Evolutionary conservation across 2,113 vertebrate species (phyloP), one percentile per base, ranked within the genome.

Genomic region (Barbus barbus): DNA sequence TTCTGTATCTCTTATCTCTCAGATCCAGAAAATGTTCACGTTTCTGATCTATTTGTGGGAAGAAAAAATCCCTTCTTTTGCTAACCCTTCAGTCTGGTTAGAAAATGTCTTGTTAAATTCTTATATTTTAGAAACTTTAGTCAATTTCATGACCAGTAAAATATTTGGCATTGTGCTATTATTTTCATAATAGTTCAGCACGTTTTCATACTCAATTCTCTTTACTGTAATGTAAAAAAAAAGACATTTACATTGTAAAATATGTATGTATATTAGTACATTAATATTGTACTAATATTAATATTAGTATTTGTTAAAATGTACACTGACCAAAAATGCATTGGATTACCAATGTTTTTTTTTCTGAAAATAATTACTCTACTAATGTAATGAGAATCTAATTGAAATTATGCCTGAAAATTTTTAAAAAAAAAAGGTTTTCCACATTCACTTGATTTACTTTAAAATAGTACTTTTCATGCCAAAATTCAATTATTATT

Each of bases 11-110:
- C 24, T 65, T 46, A 63, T 65, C 60, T 28, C 60, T 67, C 9
- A 63, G 53, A 79, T 79, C 77, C 58, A 79, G 58, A 79, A 44
- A 63, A 63, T 46, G 13, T 38, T 41, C 11, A 41, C 7, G 14
- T 56, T 26, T 76, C 26, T 33, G 26, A 33, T 67, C 22, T 58
- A n/a, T n/a, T 58, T n/a, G 8, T n/a, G 22, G 53, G 1, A 3
- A 9, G 20, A n/a, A 22, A 56, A 58, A 58, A 58, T 31, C 5
- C 13, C 5, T 63, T 14, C 26, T 65, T 48, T n/a, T 65, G 1
- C 26, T 31, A 63, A 28, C 26, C 60, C 26, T 63, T 63, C 26
- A 61, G 11, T 53, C 16, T 53, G 48, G 48, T 51, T 18, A 20
- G 51, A 20, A 53, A 0, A 53, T 20, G 5, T 20, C 18, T 20